Evolutionary conservation across 2,888 invertebrate species (phyloP).

Genomic region (Linnaemya tessellans): DNA sequence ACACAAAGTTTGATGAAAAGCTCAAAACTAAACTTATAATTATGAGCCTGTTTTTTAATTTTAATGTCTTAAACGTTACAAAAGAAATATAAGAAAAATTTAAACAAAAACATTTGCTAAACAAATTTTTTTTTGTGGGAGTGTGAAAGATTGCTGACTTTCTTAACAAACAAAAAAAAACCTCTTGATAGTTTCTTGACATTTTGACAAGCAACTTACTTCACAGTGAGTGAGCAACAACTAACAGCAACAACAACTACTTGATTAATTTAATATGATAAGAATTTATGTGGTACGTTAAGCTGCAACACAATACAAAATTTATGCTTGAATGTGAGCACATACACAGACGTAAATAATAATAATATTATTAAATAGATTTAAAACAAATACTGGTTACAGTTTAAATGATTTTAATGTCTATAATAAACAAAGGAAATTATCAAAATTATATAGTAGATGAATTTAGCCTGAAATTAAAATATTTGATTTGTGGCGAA

Average conservation of each 20-base stretch:
- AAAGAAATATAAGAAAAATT: conserved; percentile 33
- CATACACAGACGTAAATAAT: conserved; percentile 6
- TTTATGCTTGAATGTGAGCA: conserved; percentile 2
- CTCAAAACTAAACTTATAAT: conserved; percentile 48
- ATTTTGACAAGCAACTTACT: conserved; percentile 68
- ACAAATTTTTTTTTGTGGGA: conserved; percentile 59
- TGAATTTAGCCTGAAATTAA: conserved; percentile 48
- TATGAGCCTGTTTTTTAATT: conserved; percentile 45
- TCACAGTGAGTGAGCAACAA: conserved; percentile 50
- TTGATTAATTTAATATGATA: conserved; percentile 68
- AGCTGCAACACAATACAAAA: conserved; percentile 17
- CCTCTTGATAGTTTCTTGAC: conserved; percentile 67
- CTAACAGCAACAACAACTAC: conserved; percentile 27
- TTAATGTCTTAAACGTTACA: conserved; percentile 31
- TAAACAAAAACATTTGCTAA: conserved; percentile 39
- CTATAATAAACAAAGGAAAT: conserved; percentile 60
- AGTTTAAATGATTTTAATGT: conserved; percentile 64
- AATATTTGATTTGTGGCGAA: conserved; percentile 49
- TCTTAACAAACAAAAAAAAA: conserved; percentile 14
- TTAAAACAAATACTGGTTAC: conserved; percentile 50
- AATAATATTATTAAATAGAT: conserved; percentile 19
- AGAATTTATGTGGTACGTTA: conserved; percentile 49
- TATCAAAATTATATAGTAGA: conserved; percentile 61
- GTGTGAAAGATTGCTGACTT: conserved; percentile 62
- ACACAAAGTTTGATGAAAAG: conserved; percentile 10